phyloP scores from a whole-genome alignment of 2,113 vertebrate species.

The Spermophilus dauricus region DNA sequence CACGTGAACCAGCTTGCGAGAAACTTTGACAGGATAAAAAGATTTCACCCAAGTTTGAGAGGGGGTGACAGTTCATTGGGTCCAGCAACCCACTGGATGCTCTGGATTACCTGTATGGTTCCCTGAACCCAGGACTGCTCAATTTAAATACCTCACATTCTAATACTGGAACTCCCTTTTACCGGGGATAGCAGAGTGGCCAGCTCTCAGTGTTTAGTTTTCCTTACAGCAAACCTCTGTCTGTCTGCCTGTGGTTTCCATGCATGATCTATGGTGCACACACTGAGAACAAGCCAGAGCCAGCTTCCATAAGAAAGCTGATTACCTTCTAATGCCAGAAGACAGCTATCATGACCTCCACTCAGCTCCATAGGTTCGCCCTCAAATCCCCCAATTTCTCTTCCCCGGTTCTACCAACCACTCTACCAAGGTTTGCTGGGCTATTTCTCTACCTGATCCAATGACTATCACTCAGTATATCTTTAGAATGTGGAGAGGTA shows the following conservation, averaged over 20 bases:
- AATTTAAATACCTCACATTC: neutral
- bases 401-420: neutral
- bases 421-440: neutral
- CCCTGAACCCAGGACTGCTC: too few species aligned
- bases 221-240: neutral
- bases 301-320: neutral
- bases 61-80: neutral
- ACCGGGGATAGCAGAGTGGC: neutral
- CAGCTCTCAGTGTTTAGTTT: neutral
- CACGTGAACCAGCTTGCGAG: neutral
- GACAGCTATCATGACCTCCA: neutral
- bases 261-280: neutral
- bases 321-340: neutral
- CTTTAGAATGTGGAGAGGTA: neutral
- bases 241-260: neutral
- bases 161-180: neutral
- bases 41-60: neutral
- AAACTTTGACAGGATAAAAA: neutral
- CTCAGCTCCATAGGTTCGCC: neutral
- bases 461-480: neutral
- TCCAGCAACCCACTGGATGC: neutral
- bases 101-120: neutral
- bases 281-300: neutral
- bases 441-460: neutral
- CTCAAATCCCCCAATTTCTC: neutral